A percentile compares a stretch with the other conserved stretches of the same genome.
These are phyloP conservation scores for Papilio protenor DNA, from an alignment of 2,888 invertebrate genomes.

Conservation along the genomic window DNA sequence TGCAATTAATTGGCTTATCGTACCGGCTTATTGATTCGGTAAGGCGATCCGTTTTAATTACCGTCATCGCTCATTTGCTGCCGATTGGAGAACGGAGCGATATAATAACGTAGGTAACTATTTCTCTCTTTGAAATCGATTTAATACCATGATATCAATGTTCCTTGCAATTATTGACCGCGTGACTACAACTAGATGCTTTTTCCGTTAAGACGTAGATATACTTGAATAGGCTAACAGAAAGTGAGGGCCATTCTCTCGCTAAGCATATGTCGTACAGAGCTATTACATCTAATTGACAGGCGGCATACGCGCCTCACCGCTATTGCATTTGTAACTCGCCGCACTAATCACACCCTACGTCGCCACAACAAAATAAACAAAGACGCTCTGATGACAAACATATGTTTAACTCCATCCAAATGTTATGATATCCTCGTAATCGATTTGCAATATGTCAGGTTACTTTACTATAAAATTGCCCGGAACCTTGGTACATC, in stretches of 20 bases:
- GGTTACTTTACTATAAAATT: background rate
- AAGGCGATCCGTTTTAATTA: conserved; percentile 84
- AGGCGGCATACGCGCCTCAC: conserved; percentile 70
- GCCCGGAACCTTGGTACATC: background rate
- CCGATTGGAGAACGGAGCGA: conserved; percentile 67
- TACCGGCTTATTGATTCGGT: conserved; percentile 79
- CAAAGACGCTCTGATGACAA: conserved; percentile 50
- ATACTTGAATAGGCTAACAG: conserved; percentile 70
- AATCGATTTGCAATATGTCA: conserved; percentile 21
- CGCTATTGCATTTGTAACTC: conserved; percentile 79
- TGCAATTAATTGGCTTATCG: conserved; percentile 83
- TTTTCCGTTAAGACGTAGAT: conserved; percentile 49
- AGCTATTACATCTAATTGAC: conserved; percentile 78
- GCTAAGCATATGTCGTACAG: conserved; percentile 75
- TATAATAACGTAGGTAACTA: background rate
- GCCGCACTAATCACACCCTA: conserved; percentile 73
- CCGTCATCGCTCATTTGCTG: conserved; percentile 78
- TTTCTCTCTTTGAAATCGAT: conserved; percentile 48
- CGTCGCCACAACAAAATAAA: conserved; percentile 64
- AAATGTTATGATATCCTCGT: conserved; percentile 12
- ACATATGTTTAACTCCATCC: conserved; percentile 43
- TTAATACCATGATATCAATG: conserved; percentile 43
- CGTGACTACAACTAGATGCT: background rate
- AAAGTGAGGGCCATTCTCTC: conserved; percentile 62
- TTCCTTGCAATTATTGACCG: background rate